Conservation (phyloP, 2,888 invertebrate species). For the Thyatira batis region DNA sequence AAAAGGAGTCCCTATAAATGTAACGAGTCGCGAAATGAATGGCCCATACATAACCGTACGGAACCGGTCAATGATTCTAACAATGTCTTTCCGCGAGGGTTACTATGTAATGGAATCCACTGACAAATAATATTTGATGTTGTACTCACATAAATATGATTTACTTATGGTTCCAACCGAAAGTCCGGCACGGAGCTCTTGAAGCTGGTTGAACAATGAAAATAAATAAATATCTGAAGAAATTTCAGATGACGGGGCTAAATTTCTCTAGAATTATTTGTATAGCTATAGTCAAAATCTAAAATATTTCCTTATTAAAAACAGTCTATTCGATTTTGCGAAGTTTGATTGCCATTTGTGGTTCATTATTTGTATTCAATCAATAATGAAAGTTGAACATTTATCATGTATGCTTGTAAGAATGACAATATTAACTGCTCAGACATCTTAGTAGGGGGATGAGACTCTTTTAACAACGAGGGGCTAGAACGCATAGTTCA, state of each 20-base stretch:
- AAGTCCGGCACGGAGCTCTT: background rate
- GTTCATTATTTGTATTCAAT: slow-evolving; percentile 38
- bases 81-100: slow-evolving; percentile 40
- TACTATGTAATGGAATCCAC: slow-evolving; percentile 36
- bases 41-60: slow-evolving; percentile 12
- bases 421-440: too few species aligned
- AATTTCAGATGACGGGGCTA: too few species aligned
- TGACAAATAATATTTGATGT: slow-evolving; percentile 38
- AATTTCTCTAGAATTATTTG: too few species aligned
- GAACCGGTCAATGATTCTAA: slow-evolving; percentile 36
- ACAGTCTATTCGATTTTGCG: too few species aligned
- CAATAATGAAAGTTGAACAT: too few species aligned
- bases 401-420: too few species aligned
- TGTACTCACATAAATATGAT: slow-evolving; percentile 28
- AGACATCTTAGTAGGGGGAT: too few species aligned
- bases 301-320: too few species aligned
- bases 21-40: slow-evolving; percentile 13
- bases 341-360: slow-evolving; percentile 48
- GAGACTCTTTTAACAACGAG: too few species aligned
- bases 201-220: slow-evolving; percentile 32
- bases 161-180: slow-evolving; percentile 3
- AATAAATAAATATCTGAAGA: too few species aligned
- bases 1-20: slow-evolving; percentile 16
- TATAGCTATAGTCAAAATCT: too few species aligned
- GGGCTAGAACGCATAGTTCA: too few species aligned